Base-by-base conservation (phyloP, 1,140 invertebrate genomes). In the Zaprionus lachaisei region DNA sequence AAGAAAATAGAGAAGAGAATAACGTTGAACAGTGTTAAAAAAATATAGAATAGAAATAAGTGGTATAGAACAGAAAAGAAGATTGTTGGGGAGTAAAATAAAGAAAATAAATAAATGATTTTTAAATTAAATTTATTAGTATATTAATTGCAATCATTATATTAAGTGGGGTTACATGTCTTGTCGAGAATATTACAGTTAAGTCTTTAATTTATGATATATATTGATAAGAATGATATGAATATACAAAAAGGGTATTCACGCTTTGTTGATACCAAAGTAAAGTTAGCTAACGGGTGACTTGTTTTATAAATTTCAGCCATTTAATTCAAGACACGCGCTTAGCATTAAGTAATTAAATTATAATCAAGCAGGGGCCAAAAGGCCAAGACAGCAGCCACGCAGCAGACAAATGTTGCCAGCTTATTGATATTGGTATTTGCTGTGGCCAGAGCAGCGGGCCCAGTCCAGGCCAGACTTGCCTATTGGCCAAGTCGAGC, bases 351-450 rank as follows among this genome's bases (percentile, higher is more conserved):
- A 63, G 58, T 64, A 75, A 64, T 71, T 75, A 58, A 64, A 70
- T 64, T 74, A 57, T 64, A 71, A 64, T 64, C 54, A 75, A 70
- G 54, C 54, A 56, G 54, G n/a, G 54, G 56, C 28, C 26, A 56
- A 58, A 37, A 58, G 31, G 31, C 31, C 28, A 12, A 58, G 9
- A 4, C 56, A 11, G 26, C 24, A 14, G 14, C 11, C 4, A 15
- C 41, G 17, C n/a, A 47, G 41, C 65, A 74, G 57, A 38, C 57
- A 61, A 75, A 75, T 75, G 51, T 31, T 60, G 60, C 67, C 72
- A 57, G 17, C 14, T 51, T 31, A 38, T 20, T 37, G 14, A 28
- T 31, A 34, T 31, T 37, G 17, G 38, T 31, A 47, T 31, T 11
- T 49, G 47, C 47, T 20, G 47, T n/a, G 34, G 54, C 54, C 65